phyloP scores from a whole-genome alignment of 2,797 vertebrate genomes.

The Merluccius polli region DNA sequence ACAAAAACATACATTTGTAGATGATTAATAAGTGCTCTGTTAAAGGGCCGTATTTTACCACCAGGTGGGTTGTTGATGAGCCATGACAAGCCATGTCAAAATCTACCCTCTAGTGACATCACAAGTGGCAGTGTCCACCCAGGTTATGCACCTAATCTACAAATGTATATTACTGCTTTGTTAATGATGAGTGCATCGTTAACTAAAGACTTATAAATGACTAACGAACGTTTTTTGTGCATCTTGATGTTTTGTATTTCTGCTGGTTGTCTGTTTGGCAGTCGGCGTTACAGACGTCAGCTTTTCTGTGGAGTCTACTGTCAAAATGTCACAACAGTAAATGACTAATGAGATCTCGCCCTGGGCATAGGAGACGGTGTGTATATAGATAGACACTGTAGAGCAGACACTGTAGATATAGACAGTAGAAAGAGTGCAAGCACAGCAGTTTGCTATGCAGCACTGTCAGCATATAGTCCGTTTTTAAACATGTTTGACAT shows the following conservation, averaged over 20 bases:
- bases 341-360: neutral
- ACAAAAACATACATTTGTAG: no score
- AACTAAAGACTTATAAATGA: no score
- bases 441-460: neutral
- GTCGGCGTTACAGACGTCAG: neutral
- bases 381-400: neutral
- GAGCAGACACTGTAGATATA: neutral
- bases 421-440: neutral
- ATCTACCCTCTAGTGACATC: no score
- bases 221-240: no score
- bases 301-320: neutral
- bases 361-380: neutral
- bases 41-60: no score
- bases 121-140: no score
- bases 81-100: no score
- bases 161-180: no score
- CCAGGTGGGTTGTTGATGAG: no score
- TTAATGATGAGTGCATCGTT: no score
- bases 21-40: no score
- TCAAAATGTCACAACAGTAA: slow-evolving; percentile 1
- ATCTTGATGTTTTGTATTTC: neutral
- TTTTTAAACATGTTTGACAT: neutral
- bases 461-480: neutral
- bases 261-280: neutral
- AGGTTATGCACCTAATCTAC: no score